A percentile compares a stretch with the other conserved stretches of the same genome.
phyloP scores from a whole-genome alignment of 35 echinoderm and acorn worm species.

The Acanthaster planci region DNA sequence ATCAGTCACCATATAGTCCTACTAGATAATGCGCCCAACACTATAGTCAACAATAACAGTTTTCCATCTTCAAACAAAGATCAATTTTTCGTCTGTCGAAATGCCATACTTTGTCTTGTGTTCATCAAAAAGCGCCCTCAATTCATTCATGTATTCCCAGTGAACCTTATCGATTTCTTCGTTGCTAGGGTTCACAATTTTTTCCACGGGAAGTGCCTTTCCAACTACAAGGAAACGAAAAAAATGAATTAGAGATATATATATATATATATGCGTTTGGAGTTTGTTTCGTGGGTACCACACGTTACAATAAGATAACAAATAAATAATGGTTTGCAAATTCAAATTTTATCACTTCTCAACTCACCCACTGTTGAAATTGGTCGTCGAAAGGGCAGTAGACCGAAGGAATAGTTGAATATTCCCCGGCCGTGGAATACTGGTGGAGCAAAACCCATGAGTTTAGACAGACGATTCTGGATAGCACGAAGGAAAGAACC shows the following conservation, averaged over 20 bases:
- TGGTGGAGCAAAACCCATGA: slow-evolving; percentile 78
- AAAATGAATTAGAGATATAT: no score
- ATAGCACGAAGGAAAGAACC: slow-evolving; percentile 47
- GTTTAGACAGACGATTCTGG: slow-evolving; percentile 46
- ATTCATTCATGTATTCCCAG: slow-evolving; percentile 35
- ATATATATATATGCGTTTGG: no score
- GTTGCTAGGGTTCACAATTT: slow-evolving; percentile 33
- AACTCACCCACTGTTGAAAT: slow-evolving; percentile 90
- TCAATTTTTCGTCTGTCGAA: slow-evolving; percentile 41
- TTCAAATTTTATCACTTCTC: no score
- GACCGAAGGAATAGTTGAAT: slow-evolving; percentile 83
- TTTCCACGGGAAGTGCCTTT: slow-evolving; percentile 60
- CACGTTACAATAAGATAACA: no score
- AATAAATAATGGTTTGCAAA: no score
- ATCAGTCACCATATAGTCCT: no score
- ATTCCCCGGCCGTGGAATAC: slow-evolving; percentile 85
- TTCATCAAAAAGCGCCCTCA: slow-evolving; percentile 63
- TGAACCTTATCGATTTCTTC: slow-evolving; percentile 61
- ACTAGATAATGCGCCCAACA: no score
- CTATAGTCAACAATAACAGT: no score
- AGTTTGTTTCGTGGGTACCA: no score
- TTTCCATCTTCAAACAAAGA: no score
- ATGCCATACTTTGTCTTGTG: slow-evolving; percentile 72
- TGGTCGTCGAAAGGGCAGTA: slow-evolving; percentile 72
- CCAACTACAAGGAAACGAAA: slow-evolving; percentile 48